These are phyloP conservation scores for Nebria brevicollis DNA, from an alignment of 2,888 invertebrate genomes.

Conservation along the genomic window DNA sequence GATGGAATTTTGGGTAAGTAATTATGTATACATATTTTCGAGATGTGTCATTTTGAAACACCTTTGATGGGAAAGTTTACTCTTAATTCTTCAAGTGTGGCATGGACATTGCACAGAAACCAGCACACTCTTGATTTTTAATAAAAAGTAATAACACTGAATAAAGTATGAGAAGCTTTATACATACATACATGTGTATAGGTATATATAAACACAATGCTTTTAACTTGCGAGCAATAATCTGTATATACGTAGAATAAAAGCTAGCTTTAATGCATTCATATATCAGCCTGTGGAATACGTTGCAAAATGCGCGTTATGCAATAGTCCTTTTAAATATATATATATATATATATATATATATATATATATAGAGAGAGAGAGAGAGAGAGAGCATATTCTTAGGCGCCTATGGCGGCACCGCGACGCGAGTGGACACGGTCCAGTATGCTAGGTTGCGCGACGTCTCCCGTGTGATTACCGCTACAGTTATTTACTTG, in stretches of 20 bases:
- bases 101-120: neutral
- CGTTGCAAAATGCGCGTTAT: no score
- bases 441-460: conserved; percentile 13
- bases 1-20: no score
- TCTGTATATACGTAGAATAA: no score
- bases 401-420: neutral
- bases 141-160: neutral
- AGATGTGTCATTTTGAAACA: neutral
- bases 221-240: neutral
- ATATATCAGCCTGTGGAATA: no score
- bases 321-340: neutral
- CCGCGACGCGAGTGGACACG: conserved; percentile 17
- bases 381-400: neutral
- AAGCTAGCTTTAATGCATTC: no score
- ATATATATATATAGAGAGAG: neutral
- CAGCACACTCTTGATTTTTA: neutral
- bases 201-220: neutral
- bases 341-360: neutral
- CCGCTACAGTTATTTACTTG: conserved; percentile 61
- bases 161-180: neutral
- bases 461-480: conserved; percentile 56
- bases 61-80: neutral
- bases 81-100: neutral
- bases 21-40: neutral
- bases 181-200: neutral